A percentile compares a stretch with the other conserved stretches of the same genome.
These are phyloP conservation scores for Diorhabda elongata DNA, from an alignment of 1,140 invertebrate species.

Conservation along the genomic window DNA sequence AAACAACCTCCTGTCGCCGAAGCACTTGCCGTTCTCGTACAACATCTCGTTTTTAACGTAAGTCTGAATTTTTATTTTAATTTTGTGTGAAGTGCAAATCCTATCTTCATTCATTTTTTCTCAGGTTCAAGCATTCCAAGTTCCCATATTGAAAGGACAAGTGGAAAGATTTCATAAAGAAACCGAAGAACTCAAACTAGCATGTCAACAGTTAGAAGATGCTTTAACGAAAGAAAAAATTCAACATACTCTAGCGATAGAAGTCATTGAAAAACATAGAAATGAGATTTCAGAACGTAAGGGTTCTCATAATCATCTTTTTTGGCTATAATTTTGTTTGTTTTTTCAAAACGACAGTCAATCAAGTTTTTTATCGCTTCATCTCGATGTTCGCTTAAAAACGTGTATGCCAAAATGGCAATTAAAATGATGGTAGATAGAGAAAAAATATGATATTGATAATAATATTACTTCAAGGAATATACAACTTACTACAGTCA, in stretches of 20 bases:
- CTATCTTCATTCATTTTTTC: constrained; percentile 12
- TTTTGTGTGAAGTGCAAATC: constrained; percentile 6
- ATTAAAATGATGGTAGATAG: too few species aligned
- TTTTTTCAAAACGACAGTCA: too few species aligned
- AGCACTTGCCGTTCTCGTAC: constrained; percentile 65
- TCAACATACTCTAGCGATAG: constrained; percentile 39
- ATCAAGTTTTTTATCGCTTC: too few species aligned
- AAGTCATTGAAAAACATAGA: constrained; percentile 42
- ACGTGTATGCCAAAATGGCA: too few species aligned
- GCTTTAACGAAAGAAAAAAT: constrained; percentile 49
- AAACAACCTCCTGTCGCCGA: constrained; percentile 53
- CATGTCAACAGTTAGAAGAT: constrained; percentile 53
- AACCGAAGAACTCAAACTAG: constrained; percentile 52
- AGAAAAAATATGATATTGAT: too few species aligned
- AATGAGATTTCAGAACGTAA: constrained; percentile 42
- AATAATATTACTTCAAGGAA: too few species aligned
- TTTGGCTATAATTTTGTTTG: too few species aligned
- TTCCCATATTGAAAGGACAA: constrained; percentile 53
- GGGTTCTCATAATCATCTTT: not conserved
- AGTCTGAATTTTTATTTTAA: constrained; percentile 39
- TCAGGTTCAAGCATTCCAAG: constrained; percentile 59
- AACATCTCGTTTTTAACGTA: constrained; percentile 68
- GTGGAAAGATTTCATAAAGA: constrained; percentile 51
- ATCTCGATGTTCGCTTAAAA: too few species aligned
- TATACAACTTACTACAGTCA: too few species aligned